Base-by-base conservation (phyloP, 2,797 vertebrate species). In the Betta splendens region DNA sequence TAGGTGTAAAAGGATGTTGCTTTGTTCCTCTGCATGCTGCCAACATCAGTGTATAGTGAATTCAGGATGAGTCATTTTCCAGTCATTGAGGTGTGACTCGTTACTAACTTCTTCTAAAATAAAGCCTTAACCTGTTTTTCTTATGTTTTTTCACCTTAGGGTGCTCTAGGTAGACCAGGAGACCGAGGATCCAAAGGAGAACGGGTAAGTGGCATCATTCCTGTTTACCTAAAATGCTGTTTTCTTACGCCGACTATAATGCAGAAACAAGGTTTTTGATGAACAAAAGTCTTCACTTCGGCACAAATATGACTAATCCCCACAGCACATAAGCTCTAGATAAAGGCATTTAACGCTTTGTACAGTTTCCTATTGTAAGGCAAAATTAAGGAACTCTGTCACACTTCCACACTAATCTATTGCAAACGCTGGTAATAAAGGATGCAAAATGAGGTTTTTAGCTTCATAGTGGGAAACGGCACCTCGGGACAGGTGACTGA, bases 101-200 rank as follows among this genome's bases (percentile, higher is more conserved):
- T 49, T 44, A 10, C 12, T 20, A 50, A 32, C 23, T 46, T 47
- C 1, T 20, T 36, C 33, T 51, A 42, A 21, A 64, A 47, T 21
- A 66, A 42, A 54, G 29, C 13, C 8, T 45, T 50, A 16, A 65
- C 56, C 55, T 20, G 18, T 7, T 8, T 43, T 12, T 64, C 38
- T 18, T 51, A n/a, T 21, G 42, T 57, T 44, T 58, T 23, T 36
- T 65, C n/a, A 56, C 26, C 26, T 23, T 76, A 99, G 98, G 98
- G 98, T 77, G 84, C 87, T 47, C 52, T 90, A 61, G 98, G 98
- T 53, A 93, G 89, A 80, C 57, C 90, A 17, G 98, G 98, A 64
- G 98, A 99, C 74, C 90, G 98, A 92, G 98, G 98, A 45, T 92
- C 98, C 74, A 99, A 99, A 93, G 97, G 98, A 92, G 98, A 98